Evolutionary conservation across 2,113 vertebrate genomes (phyloP), one percentile per base, ranked within the genome.

Genomic region (Haemorhous mexicanus): DNA sequence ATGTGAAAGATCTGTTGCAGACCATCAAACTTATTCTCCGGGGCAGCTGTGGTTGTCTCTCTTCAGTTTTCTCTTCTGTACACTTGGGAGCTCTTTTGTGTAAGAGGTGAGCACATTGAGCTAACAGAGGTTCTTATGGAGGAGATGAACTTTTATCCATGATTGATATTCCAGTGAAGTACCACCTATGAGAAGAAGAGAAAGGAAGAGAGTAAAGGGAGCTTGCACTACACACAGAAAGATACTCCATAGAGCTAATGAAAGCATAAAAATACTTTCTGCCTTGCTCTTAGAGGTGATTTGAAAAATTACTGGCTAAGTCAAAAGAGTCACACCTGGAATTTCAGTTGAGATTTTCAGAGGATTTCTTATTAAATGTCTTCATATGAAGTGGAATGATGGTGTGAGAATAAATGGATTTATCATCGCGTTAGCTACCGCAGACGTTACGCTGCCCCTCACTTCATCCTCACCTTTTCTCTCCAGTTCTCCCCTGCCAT

Each of bases 391-490:
- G 16, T 75, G 30, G 52, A 59, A 73, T 55, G 68, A 16, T 21
- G 1, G 1, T 32, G 22, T 37, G 33, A 11, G 8, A 21, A 20
- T 24, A 47, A 58, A 14, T 64, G 52, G 53, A 37, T 70, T 91
- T 37, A 46, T 39, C 41, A 66, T 39, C 35, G 6, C 28, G 59
- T 27, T 41, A 68, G 6, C 16, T 49, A 32, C 18, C 2, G 0
- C 15, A 11, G 32, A 37, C 0, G 0, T 72, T 47, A 47, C 0
- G 1, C 27, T 80, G 16, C 24, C 33, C 15, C 35, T 58, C 16
- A 17, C 32, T 92, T 58, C 26, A 46, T 19, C 46, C 37, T 26
- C 56, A 30, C 5, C 72, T 58, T 10, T 55, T 53, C 35, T 66
- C 30, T 67, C 24, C 66, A n/a, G 35, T 58, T 90, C 16, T 33